Base-by-base conservation (phyloP, 2,797 vertebrate genomes). In the Silurus lanzhouensis region DNA sequence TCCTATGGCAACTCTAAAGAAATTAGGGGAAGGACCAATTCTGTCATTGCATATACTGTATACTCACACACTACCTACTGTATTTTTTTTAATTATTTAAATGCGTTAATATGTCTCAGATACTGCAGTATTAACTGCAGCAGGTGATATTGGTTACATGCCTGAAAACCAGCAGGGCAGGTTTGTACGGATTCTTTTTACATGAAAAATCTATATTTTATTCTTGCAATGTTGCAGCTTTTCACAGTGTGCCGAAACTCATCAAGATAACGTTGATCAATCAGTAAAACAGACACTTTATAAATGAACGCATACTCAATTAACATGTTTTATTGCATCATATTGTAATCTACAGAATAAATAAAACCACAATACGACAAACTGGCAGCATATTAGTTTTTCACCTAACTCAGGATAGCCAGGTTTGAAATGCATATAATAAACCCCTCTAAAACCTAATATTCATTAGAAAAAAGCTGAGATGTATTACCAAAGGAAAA, bases 171-270 rank as follows among this genome's bases (percentile, higher is more conserved):
- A 10, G 74, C 91, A 89, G 87, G 92, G 90, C 86, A 79, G 81
- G 78, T 85, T 89, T 38, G 57, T 38, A 76, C 78, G 91, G 93
- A 93, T 60, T 60, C 48, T 10, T 13, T 94, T 93, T 91, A 92
- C 25, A 81, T 84, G 90, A 88, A 88, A 91, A 92, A 93, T 94
- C 92, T 89, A 93, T 93, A 94, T 87, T 90, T 84, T 90, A 89
- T 91, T 88, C 88, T 93, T 88, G 80, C 85, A 90, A 86, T 82
- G 85, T 38, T 81, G 52, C 52, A 77, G 55, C 60, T 89, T 91
- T 82, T 89, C 83, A 66, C 17, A 55, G 68, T 86, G 67, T 90
- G 90, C 91, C 91, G 84, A 91, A 91, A 89, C 85, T 78, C 90
- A 92, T 94, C 92, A 90, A 68, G 66, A 88, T 85, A 83, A 83